Base-by-base conservation (phyloP, 1,140 invertebrate genomes). In the Orius insidiosus region DNA sequence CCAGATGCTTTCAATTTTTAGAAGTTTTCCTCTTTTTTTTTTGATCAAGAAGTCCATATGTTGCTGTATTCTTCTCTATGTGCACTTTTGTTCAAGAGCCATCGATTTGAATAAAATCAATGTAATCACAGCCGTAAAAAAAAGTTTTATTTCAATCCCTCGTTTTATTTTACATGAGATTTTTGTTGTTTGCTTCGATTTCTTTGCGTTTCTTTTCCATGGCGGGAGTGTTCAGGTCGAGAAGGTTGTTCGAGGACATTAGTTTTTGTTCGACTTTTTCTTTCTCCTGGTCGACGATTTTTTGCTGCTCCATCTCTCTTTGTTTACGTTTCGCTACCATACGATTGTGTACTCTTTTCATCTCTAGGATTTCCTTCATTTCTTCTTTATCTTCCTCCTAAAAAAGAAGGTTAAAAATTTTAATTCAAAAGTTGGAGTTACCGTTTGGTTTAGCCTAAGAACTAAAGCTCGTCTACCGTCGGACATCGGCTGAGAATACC, bases 401-500 rank as follows among this genome's bases (percentile, higher is more conserved):
- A 5, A 69, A 62, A 47, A 57, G 3, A 3, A 36, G 14, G 9
- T 36, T 15, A 11, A 36, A 36, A 10, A 36, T 4, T 3, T 4
- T 9, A 9, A 15, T n/a, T 15, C 35, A 15, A 36, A 36, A 36
- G 9, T 36, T 33, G n/a, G 9, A 62, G 60, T 70, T 64, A 85
- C 85, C 48, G 77, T 74, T 68, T 88, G 85, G 60, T 85, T 82
- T 9, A 86, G 67, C 41, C 85, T 71, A 5, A 94, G 62, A 0
- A 94, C 85, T 15, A 97, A 64, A 6, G 87, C 93, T 56, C 86
- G 66, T 54, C 81, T 69, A 1, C 85, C 86, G 59, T 86, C 88
- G 0, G 86, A 88, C 82, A 94, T 93, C 0, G 89, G 82, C 60
- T 96, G 86, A n/a, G 88, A 92, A 61, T 98, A 98, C 32, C 78